Base-by-base conservation (phyloP, 2,888 invertebrate species). In the Lithophane semibrunnea region DNA sequence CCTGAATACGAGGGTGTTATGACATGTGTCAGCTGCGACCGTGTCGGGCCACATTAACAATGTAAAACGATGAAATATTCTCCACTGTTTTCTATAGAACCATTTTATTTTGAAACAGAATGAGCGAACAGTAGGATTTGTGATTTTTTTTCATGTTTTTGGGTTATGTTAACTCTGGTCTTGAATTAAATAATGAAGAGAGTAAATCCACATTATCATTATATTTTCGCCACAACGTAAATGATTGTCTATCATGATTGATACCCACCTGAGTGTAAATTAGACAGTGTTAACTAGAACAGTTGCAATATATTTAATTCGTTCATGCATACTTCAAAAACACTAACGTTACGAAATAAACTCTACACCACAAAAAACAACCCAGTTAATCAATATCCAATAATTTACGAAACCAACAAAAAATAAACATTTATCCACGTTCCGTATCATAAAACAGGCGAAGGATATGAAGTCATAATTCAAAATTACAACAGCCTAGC, bases 401-500 rank as follows among this genome's bases (percentile, higher is more conserved):
- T 81, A 70, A 84, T 77, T 79, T 77, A 82, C 75, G 47, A 63
- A 77, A 67, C 79, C 64, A 65, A 77, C 73, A 61, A 80, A 82
- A 77, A 80, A 85, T 82, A 78, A 86, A 85, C 86, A 85, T 86
- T 88, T 86, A 86, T 86, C 73, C 83, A 88, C 83, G 88, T 92
- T 91, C 89, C 91, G 87, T 80, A 88, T 89, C 91, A 92, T 92
- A 92, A 91, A 91, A 82, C 85, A 89, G 80, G 80, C 86, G 79
- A 90, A 90, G 92, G 91, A 94, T 93, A 93, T 92, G 89, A 92
- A 91, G 91, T 88, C 87, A 92, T 93, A 92, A 93, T 91, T 93
- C 90, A 90, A 93, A 94, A 94, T 93, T 92, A 93, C 91, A 90
- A 86, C 90, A 90, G 91, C 90, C 91, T 88, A 88, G 90, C 86